These are phyloP conservation scores for Drosophila tanythrix DNA, from an alignment of 2,888 invertebrate genomes.

Conservation along the genomic window DNA sequence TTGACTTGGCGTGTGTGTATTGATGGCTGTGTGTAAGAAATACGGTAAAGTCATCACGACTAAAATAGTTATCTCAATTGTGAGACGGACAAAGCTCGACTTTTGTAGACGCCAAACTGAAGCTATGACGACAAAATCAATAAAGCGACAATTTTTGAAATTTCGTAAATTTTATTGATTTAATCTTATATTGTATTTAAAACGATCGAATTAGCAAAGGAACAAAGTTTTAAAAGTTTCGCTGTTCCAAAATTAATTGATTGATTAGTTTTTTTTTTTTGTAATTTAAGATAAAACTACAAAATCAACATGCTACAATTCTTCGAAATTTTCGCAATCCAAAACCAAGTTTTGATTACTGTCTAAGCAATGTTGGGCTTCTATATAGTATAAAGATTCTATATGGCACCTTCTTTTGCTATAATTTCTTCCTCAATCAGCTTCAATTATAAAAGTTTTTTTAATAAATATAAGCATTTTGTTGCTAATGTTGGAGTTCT, in stretches of 20 bases:
- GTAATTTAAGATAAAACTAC: constrained; percentile 9
- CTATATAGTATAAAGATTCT: not conserved
- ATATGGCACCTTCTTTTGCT: not conserved
- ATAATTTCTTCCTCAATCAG: not conserved
- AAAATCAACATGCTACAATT: constrained; percentile 51
- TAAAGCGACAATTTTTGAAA: constrained; percentile 45
- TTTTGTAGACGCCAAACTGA: constrained; percentile 18
- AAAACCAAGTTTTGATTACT: constrained; percentile 44
- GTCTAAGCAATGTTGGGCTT: constrained; percentile 1
- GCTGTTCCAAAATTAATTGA: not conserved
- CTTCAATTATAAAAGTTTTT: not conserved
- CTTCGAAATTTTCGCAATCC: constrained; percentile 48
- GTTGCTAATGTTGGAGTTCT: not conserved
- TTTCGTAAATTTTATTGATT: constrained; percentile 29
- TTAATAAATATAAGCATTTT: not conserved
- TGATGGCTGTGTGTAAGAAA: constrained; percentile 9
- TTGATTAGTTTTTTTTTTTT: not conserved
- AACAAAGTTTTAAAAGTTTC: not conserved
- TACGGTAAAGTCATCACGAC: constrained; percentile 41
- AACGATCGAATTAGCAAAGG: not conserved
- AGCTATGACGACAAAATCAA: constrained; percentile 50
- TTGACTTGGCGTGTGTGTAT: not conserved
- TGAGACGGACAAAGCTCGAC: constrained; percentile 34
- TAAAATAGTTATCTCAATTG: constrained; percentile 48
- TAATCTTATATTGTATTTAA: not conserved